Evolutionary conservation across 2,797 vertebrate species (phyloP), one percentile per base, ranked within the genome.

Genomic region (Hoplostethus mediterraneus): DNA sequence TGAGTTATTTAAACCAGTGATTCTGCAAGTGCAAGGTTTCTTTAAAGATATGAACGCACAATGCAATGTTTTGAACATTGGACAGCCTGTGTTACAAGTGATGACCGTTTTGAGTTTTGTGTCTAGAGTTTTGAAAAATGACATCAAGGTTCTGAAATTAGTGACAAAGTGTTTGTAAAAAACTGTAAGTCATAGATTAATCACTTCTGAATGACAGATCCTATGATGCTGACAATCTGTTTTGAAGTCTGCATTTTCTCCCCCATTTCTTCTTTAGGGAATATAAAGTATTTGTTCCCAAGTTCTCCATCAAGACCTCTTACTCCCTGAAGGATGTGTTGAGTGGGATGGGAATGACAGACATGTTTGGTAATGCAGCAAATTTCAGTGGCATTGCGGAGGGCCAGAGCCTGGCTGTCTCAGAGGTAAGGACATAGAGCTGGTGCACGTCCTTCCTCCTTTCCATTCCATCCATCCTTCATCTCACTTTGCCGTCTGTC

Each of bases 241-340:
- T 49, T 49, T 1, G 0, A 17, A 49, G 42, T 7, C 9, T 36
- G 2, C 14, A 13, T 49, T 0, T 57, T 21, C 21, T 61, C 17
- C 14, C 3, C 13, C 12, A 6, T 44, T 59, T 76, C 45, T 4
- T 12, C 67, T 81, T 54, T 30, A 95, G 94, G 40, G 36, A 0
- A 45, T 79, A 63, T 48, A 0, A 79, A 0, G 4, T 95, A 21
- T 86, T 3, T 70, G 7, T 95, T 66, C 95, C 94, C 36, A 95
- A 95, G 77, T 88, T 95, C 64, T 95, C 94, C 79, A 90, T 95
- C 79, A 93, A 93, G 83, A 85, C 90, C 1, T 90, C 88, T 3
- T 92, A 90, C 70, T 55, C 21, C 2, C 74, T 95, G 68, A 89
- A 82, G 0, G 70, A 85, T 2, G 60, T 94, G 61, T 72, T 95